Evolutionary conservation across 2,113 vertebrate species (phyloP).

Genomic region (Oncorhynchus kisutch): DNA sequence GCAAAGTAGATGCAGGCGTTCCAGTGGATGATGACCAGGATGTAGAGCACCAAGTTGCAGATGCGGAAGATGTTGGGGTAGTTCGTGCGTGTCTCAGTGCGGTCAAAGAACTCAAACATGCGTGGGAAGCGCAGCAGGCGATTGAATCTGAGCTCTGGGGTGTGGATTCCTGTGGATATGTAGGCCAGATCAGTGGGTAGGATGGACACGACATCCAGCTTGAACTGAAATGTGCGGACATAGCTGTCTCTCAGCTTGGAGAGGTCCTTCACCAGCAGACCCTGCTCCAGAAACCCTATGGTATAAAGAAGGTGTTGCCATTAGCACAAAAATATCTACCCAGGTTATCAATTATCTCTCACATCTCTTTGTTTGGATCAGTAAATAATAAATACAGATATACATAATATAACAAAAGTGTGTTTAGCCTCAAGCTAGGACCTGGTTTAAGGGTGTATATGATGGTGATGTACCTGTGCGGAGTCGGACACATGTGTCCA

Average conservation of each 20-base stretch:
- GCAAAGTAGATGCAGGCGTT: constrained; percentile 96
- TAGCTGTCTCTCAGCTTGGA: constrained; percentile 84
- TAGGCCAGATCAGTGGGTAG: constrained; percentile 90
- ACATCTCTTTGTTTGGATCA: too few species aligned
- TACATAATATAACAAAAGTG: too few species aligned
- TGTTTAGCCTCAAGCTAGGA: neutral
- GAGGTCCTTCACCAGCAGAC: constrained; percentile 83
- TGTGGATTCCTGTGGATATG: constrained; percentile 75
- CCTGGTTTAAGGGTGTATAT: neutral
- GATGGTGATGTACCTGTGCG: constrained; percentile 79
- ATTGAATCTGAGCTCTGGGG: constrained; percentile 84
- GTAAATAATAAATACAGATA: too few species aligned
- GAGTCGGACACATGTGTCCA: constrained; percentile 83
- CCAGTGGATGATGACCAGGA: constrained; percentile 97
- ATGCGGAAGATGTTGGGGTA: constrained; percentile 95
- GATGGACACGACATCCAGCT: constrained; percentile 86
- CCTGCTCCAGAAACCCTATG: constrained; percentile 93
- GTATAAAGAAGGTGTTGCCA: neutral
- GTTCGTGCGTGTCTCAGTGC: constrained; percentile 85
- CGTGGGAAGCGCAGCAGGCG: constrained; percentile 89
- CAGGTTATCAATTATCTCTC: too few species aligned
- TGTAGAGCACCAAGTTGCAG: constrained; percentile 90
- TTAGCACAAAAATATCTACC: too few species aligned
- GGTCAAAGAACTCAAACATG: constrained; percentile 97
- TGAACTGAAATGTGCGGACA: constrained; percentile 87